Percentiles rank a stretch among this genome's conserved stretches.
Evolutionary conservation across 2,888 invertebrate genomes (phyloP).

Genomic region (Barypeithes pellucidus): DNA sequence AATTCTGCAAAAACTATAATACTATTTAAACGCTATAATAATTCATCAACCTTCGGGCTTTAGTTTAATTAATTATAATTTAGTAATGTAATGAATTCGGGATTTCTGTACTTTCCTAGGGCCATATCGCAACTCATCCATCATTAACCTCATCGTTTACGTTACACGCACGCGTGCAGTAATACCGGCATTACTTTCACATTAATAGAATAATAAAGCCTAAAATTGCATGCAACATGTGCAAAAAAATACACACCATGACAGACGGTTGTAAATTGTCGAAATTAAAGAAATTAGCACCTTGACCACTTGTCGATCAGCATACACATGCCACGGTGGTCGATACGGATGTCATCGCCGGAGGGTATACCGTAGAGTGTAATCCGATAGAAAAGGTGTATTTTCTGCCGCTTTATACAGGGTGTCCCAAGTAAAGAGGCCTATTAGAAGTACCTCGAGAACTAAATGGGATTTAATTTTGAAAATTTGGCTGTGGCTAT

Average conservation of each 20-base stretch:
- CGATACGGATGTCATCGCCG: conserved; percentile 41
- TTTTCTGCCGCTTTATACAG: too few species aligned
- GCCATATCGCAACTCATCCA: not conserved
- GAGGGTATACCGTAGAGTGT: conserved; percentile 9
- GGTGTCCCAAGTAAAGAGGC: too few species aligned
- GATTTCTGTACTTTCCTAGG: not conserved
- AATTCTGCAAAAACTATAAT: too few species aligned
- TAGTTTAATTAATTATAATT: not conserved
- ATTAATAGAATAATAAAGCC: conserved; percentile 42
- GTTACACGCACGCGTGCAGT: conserved; percentile 10
- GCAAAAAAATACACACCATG: conserved; percentile 41
- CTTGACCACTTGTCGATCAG: conserved; percentile 56
- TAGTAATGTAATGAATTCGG: not conserved
- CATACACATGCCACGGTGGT: conserved; percentile 46
- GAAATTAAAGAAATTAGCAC: conserved; percentile 60
- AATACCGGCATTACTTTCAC: conserved; percentile 31
- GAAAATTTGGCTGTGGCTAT: too few species aligned
- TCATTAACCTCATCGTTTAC: conserved; percentile 6
- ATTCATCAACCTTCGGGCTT: too few species aligned
- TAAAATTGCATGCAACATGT: conserved; percentile 43
- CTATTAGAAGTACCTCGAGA: too few species aligned
- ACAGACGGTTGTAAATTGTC: conserved; percentile 57
- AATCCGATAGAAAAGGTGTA: conserved; percentile 13
- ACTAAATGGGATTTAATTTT: too few species aligned
- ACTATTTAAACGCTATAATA: too few species aligned